Evolutionary conservation across 2,113 vertebrate genomes (phyloP).

Genomic region (Ranitomeya variabilis): DNA sequence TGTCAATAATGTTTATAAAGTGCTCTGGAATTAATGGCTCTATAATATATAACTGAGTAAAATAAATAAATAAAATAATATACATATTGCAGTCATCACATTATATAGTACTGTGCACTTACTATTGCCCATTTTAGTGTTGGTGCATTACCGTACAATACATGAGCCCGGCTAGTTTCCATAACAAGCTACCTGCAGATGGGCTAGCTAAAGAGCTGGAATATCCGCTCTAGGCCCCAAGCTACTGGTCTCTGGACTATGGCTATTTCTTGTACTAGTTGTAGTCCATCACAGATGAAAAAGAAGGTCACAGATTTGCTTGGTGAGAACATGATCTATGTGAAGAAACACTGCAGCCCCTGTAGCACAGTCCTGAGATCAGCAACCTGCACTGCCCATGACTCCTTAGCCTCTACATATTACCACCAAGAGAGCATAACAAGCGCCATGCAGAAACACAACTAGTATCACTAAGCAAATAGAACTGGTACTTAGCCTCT

Average conservation of each 20-base stretch:
- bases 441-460: background rate
- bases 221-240: background rate
- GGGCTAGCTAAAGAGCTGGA: background rate
- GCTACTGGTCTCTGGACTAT: too few species aligned
- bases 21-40: too few species aligned
- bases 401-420: background rate
- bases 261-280: background rate
- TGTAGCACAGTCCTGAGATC: background rate
- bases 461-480: constrained; percentile 40
- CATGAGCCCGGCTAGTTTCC: background rate
- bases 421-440: background rate
- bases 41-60: too few species aligned
- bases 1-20: too few species aligned
- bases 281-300: background rate
- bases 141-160: too few species aligned
- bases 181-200: background rate
- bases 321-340: background rate
- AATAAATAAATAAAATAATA: too few species aligned
- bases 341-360: background rate
- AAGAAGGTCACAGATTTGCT: background rate
- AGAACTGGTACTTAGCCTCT: constrained; percentile 43
- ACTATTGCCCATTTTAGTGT: too few species aligned
- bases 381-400: background rate
- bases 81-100: too few species aligned
- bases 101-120: too few species aligned